Percentiles rank a stretch among this genome's conserved stretches.
Conservation (phyloP, 1,140 invertebrate genomes). For the Leptinotarsa lineolata region DNA sequence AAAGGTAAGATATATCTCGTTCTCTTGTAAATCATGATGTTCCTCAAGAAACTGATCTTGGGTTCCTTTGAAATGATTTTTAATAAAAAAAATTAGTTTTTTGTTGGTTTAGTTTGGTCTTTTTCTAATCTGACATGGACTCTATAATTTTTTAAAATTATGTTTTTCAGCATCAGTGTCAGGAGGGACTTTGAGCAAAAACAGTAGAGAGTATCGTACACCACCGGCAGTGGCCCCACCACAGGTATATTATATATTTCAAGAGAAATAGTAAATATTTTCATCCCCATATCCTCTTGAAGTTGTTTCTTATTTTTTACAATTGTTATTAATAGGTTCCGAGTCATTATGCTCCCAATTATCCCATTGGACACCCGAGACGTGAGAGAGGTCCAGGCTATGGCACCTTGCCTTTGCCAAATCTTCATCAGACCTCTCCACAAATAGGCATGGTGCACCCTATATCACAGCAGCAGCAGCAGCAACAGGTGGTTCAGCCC, state of each 20-base stretch:
- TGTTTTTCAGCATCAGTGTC: conserved; percentile 48
- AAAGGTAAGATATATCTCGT: conserved; percentile 41
- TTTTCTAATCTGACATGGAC: not conserved
- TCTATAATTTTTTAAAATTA: not conserved
- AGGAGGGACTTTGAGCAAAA: conserved; percentile 52
- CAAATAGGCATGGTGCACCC: conserved; percentile 74
- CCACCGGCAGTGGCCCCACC: conserved; percentile 94
- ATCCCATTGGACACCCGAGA: conserved; percentile 80
- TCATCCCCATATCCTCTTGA: not conserved
- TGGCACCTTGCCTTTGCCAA: conserved; percentile 73
- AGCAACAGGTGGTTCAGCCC: conserved; percentile 69
- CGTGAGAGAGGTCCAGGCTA: conserved; percentile 76
- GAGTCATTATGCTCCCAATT: conserved; percentile 93
- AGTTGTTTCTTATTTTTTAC: not conserved
- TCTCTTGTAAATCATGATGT: conserved; percentile 6
- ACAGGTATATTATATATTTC: conserved; percentile 56
- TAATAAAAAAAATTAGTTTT: not conserved
- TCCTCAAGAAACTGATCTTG: too few species aligned
- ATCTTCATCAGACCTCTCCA: conserved; percentile 62
- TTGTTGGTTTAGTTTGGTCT: not conserved
- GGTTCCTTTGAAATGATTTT: too few species aligned
- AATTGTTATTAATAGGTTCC: conserved; percentile 64
- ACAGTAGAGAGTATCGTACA: conserved; percentile 81
- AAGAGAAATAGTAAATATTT: not conserved
- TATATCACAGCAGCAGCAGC: conserved; percentile 64